These are phyloP conservation scores for Galerucella calmariensis DNA, from an alignment of 2,888 invertebrate species.

Conservation along the genomic window DNA sequence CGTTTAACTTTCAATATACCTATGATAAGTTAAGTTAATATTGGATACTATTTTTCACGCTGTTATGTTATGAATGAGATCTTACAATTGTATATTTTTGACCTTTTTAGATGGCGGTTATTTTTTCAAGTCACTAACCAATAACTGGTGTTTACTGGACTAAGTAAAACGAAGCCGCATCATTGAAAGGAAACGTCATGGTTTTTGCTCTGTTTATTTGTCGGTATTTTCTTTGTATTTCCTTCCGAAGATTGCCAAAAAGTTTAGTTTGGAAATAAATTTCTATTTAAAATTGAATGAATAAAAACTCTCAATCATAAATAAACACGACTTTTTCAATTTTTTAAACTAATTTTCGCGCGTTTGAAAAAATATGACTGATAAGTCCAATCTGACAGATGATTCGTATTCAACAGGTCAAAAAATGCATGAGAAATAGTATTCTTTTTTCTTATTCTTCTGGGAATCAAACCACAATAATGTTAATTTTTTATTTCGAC, in stretches of 20 bases:
- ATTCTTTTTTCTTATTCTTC: too few species aligned
- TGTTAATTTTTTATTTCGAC: too few species aligned
- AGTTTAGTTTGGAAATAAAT: not conserved
- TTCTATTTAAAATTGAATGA: too few species aligned
- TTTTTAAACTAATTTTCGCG: too few species aligned
- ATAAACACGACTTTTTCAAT: too few species aligned
- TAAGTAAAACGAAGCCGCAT: slow-evolving; percentile 40
- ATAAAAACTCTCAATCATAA: not conserved
- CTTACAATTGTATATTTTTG: slow-evolving; percentile 10
- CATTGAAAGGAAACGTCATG: slow-evolving; percentile 33
- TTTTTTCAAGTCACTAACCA: slow-evolving; percentile 41
- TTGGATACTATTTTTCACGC: not conserved
- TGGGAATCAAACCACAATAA: too few species aligned
- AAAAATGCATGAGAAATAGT: too few species aligned
- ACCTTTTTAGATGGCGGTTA: slow-evolving; percentile 9
- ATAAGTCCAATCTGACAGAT: too few species aligned
- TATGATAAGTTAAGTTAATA: too few species aligned
- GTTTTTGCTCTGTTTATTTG: slow-evolving; percentile 27
- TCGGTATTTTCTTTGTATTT: slow-evolving; percentile 4
- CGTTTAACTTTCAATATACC: too few species aligned
- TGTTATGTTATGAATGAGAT: not conserved
- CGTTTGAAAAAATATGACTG: too few species aligned
- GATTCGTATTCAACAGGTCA: too few species aligned
- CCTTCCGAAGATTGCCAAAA: not conserved
- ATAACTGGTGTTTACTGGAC: slow-evolving; percentile 41